phyloP scores from a whole-genome alignment of 1,140 invertebrate species.

The Megathymus violae region DNA sequence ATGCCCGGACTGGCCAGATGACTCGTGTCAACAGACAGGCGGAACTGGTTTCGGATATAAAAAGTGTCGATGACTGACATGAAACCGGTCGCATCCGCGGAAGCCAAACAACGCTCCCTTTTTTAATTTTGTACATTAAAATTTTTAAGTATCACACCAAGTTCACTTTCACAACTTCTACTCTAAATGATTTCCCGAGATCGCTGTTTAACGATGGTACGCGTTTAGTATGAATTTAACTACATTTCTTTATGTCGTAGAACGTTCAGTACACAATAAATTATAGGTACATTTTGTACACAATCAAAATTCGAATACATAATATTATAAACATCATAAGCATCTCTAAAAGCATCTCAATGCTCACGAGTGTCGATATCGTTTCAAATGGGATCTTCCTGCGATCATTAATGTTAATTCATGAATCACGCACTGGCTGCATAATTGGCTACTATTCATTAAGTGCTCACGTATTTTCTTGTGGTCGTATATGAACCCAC shows the following conservation, averaged over 20 bases:
- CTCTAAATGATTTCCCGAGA: no score
- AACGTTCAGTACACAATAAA: not conserved
- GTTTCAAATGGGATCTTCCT: slow-evolving; percentile 28
- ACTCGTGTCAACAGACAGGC: slow-evolving; percentile 57
- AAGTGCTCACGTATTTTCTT: slow-evolving; percentile 6
- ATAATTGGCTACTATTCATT: slow-evolving; percentile 29
- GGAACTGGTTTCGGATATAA: slow-evolving; percentile 50
- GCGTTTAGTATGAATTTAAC: no score
- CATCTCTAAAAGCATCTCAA: slow-evolving; percentile 13
- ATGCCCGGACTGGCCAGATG: slow-evolving; percentile 58
- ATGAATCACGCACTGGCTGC: slow-evolving; percentile 25
- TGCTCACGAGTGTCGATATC: slow-evolving; percentile 23
- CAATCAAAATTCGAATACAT: no score
- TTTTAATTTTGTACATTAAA: slow-evolving; percentile 4
- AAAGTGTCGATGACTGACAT: slow-evolving; percentile 50
- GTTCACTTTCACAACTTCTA: no score
- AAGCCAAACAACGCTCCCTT: slow-evolving; percentile 31
- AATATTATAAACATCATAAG: slow-evolving; percentile 8
- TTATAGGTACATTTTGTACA: not conserved
- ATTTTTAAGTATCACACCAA: slow-evolving; percentile 4
- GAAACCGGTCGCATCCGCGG: slow-evolving; percentile 43
- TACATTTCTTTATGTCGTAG: no score
- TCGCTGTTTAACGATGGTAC: no score
- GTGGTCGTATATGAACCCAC: not conserved
- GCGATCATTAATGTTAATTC: slow-evolving; percentile 32